A percentile compares a stretch with the other conserved stretches of the same genome.
These are phyloP conservation scores for Anoncus sp. DNA, from an alignment of 2,888 invertebrate species.

Conservation along the genomic window DNA sequence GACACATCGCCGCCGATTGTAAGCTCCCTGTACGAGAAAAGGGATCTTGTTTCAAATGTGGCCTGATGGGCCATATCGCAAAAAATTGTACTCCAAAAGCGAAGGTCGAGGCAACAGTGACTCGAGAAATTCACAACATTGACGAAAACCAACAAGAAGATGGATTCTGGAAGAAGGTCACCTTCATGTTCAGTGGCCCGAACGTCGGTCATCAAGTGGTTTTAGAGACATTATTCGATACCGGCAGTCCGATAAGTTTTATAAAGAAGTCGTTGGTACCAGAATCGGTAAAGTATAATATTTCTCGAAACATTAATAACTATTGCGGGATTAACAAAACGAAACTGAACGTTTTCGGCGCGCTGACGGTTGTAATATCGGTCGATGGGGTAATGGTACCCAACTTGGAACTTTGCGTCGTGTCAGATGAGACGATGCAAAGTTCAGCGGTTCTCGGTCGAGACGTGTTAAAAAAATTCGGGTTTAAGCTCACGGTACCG, in stretches of 20 bases:
- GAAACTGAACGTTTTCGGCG: conserved; percentile 15
- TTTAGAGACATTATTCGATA: conserved; percentile 37
- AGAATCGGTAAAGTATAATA: conserved; percentile 9
- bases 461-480: conserved; percentile 7
- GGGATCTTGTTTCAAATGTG: conserved; percentile 41
- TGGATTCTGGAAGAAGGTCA: conserved; percentile 5
- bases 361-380: background rate
- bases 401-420: background rate
- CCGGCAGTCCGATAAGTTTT: conserved; percentile 48
- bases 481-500: background rate
- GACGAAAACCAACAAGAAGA: conserved; percentile 12
- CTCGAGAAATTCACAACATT: conserved; percentile 20
- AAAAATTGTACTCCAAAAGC: conserved; percentile 29
- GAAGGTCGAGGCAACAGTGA: background rate
- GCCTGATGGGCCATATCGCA: conserved; percentile 13
- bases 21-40: background rate
- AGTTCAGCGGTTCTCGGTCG: conserved; percentile 25
- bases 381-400: conserved; percentile 17
- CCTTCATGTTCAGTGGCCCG: background rate
- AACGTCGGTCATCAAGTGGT: background rate
- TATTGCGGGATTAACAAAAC: conserved; percentile 34
- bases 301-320: conserved; percentile 6
- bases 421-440: conserved; percentile 16
- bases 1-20: background rate
- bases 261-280: conserved; percentile 38